phyloP scores from a whole-genome alignment of 2,113 vertebrate species.

The Thunnus maccoyii region DNA sequence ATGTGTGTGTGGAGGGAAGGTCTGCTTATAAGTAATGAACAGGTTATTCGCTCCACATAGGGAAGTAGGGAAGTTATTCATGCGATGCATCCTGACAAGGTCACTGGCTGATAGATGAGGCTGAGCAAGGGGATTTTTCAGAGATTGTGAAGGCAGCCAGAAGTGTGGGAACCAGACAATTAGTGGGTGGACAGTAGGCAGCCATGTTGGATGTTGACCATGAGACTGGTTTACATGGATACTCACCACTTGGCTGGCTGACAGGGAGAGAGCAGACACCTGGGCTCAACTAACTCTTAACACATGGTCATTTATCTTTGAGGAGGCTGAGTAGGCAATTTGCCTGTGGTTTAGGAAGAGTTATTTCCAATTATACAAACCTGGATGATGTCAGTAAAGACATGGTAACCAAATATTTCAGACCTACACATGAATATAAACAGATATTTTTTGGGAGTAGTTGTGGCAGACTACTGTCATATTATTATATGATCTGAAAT shows the following conservation, averaged over 20 bases:
- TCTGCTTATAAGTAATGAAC: constrained; percentile 79
- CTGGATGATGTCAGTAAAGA: constrained; percentile 37
- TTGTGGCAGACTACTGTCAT: not conserved
- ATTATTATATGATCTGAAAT: not conserved
- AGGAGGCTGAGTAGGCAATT: constrained; percentile 65
- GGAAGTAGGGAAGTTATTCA: constrained; percentile 76
- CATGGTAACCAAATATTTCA: not conserved
- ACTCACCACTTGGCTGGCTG: constrained; percentile 75
- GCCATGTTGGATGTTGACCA: constrained; percentile 81
- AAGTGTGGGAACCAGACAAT: constrained; percentile 84
- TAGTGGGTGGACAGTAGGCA: constrained; percentile 72
- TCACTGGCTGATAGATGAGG: constrained; percentile 84
- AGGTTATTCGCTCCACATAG: constrained; percentile 73
- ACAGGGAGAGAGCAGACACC: constrained; percentile 74
- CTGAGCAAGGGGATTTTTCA: constrained; percentile 78
- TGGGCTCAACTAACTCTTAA: constrained; percentile 70
- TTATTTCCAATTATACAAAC: constrained; percentile 45
- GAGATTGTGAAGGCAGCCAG: constrained; percentile 72
- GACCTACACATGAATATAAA: not conserved
- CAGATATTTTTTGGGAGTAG: too few species aligned
- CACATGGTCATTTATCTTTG: constrained; percentile 75
- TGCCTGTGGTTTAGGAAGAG: constrained; percentile 65
- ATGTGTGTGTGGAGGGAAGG: constrained; percentile 19
- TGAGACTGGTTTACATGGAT: constrained; percentile 73
- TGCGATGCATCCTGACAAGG: constrained; percentile 80